Evolutionary conservation across 2,888 invertebrate species (phyloP), one percentile per base, ranked within the genome.

Genomic region (Cabera pusaria): DNA sequence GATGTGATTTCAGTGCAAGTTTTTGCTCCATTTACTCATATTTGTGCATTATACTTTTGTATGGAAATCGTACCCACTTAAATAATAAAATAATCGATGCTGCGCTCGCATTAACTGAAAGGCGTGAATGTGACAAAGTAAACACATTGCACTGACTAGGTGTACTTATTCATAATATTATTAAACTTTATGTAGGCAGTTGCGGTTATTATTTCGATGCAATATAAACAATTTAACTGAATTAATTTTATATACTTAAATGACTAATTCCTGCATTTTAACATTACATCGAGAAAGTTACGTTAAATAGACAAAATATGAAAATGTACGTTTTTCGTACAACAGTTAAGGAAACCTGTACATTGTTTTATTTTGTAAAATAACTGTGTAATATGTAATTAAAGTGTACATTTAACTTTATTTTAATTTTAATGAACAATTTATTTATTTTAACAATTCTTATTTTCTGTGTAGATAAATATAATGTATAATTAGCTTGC

Each of bases 401-500:
- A 61, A 59, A 63, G 59, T 74, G 64, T 79, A 68, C 72, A 70
- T 71, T 66, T 65, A 71, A 63, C 47, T 61, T 56, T 64, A 54
- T 66, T 72, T 69, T n/a, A n/a, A n/a, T n/a, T 60, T 55, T 71
- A 58, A 62, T 68, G 59, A 65, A 66, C 63, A 53, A 60, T 63
- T 66, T 72, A 68, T 68, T 72, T 77, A 84, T 85, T 84, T 78
- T 44, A 52, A 49, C 71, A 68, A 60, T 54, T 68, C 61, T 69
- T 70, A 64, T 67, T 54, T 57, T 69, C 50, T 78, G 69, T 75
- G 70, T 67, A 76, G 60, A 57, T 63, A 62, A 61, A n/a, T 60
- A 56, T 63, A 52, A 2, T 49, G 59, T 68, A 54, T 62, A 63
- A 63, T 66, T 70, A 66, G 73, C 82, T 84, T 85, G 83, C 82